Evolutionary conservation across 2,113 vertebrate species (phyloP).

Genomic region (Perca flavescens): DNA sequence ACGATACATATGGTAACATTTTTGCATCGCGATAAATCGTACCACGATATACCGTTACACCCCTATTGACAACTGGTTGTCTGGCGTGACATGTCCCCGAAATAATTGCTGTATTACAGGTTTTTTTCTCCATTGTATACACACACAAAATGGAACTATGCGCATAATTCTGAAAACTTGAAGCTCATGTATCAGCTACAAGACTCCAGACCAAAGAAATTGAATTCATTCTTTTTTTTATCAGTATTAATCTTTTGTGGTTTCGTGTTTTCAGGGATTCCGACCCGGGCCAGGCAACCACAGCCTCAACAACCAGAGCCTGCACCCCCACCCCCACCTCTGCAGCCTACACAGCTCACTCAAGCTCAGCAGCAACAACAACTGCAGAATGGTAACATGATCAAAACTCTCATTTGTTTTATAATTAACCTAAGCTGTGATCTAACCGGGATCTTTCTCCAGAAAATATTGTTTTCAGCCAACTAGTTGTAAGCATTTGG

Average conservation of each 20-base stretch:
- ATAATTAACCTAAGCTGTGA: neutral
- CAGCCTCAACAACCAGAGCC: constrained; percentile 89
- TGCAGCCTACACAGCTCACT: constrained; percentile 78
- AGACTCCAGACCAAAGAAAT: too few relatives aligned
- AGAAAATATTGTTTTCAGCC: neutral
- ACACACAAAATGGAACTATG: too few relatives aligned
- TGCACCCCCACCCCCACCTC: constrained; percentile 83
- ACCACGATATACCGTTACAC: too few relatives aligned
- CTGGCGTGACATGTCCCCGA: too few relatives aligned
- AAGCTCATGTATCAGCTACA: too few relatives aligned
- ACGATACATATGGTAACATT: too few relatives aligned
- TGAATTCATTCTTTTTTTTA: too few relatives aligned
- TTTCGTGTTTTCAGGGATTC: constrained; percentile 84
- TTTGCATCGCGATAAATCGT: too few relatives aligned
- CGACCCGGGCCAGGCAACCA: constrained; percentile 90
- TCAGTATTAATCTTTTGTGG: neutral
- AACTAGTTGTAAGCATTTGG: neutral
- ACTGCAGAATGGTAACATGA: constrained; percentile 92
- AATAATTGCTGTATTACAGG: too few relatives aligned
- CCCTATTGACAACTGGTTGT: too few relatives aligned
- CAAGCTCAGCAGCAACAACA: constrained; percentile 87
- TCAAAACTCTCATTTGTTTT: neutral
- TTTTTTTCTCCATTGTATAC: too few relatives aligned
- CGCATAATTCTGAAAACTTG: too few relatives aligned
- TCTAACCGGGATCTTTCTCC: neutral